These are phyloP conservation scores for Phaetusa simplex DNA, from an alignment of 2,113 vertebrate genomes.

Conservation along the genomic window DNA sequence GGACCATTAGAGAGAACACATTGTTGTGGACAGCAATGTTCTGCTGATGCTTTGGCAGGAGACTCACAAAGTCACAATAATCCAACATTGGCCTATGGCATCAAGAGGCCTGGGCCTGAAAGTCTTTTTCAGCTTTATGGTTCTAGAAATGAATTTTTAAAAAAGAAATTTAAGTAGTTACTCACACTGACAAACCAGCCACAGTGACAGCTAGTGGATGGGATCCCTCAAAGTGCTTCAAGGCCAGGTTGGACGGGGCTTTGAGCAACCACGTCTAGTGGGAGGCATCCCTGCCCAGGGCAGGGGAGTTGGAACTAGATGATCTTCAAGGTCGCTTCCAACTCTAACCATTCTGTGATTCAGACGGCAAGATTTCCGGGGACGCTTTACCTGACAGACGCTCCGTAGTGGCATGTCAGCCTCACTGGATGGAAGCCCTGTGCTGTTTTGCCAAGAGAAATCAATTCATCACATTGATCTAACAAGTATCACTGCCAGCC, in stretches of 20 bases:
- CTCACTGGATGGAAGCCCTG: constrained; percentile 41
- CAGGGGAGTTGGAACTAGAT: background rate
- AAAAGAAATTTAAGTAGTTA: background rate
- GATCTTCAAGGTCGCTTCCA: background rate
- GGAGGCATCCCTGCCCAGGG: background rate
- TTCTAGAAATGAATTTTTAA: background rate
- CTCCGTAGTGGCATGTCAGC: constrained; percentile 1
- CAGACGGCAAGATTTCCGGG: fast-evolving
- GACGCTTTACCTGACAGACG: background rate
- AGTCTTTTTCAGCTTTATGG: background rate
- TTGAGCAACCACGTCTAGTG: background rate
- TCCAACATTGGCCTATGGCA: background rate
- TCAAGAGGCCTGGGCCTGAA: background rate
- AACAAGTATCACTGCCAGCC: constrained; percentile 42
- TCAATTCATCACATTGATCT: constrained; percentile 50
- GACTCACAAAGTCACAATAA: background rate
- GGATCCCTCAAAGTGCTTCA: background rate
- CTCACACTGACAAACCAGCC: background rate
- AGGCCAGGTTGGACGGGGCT: background rate
- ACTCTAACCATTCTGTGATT: background rate
- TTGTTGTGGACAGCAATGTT: background rate
- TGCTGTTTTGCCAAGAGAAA: constrained; percentile 56
- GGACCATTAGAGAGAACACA: background rate
- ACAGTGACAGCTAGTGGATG: fast-evolving
- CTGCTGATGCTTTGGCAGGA: background rate